These are phyloP conservation scores for Eristalis arbustorum DNA, from an alignment of 2,888 invertebrate genomes.

Conservation along the genomic window DNA sequence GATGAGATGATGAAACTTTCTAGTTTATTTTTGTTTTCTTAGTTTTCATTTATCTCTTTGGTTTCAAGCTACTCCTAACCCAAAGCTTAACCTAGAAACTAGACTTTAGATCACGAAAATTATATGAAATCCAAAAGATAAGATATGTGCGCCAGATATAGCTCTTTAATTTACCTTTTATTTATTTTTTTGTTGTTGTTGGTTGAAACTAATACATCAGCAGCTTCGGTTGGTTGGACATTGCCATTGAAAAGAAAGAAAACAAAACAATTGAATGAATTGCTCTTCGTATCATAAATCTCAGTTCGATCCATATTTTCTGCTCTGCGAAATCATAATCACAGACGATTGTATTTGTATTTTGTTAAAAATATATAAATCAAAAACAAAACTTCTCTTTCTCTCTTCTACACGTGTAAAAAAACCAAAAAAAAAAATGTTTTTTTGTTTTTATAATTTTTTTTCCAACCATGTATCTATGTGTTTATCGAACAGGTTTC, in stretches of 20 bases:
- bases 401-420: constrained; percentile 44
- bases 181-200: neutral
- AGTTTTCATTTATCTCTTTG: constrained; percentile 31
- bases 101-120: constrained; percentile 21
- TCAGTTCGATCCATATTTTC: constrained; percentile 70
- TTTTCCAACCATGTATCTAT: constrained; percentile 70
- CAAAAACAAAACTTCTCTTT: constrained; percentile 17
- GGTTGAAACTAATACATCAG: constrained; percentile 1
- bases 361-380: constrained; percentile 1
- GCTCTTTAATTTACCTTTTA: neutral
- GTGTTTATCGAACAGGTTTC: constrained; percentile 86
- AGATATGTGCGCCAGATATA: neutral
- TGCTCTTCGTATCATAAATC: constrained; percentile 6
- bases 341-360: constrained; percentile 44
- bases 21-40: constrained; percentile 49
- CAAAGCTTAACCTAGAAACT: constrained; percentile 35
- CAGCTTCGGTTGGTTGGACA: constrained; percentile 67
- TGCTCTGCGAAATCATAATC: constrained; percentile 57
- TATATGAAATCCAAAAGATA: neutral
- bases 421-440: constrained; percentile 32
- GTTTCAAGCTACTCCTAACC: constrained; percentile 49
- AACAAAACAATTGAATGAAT: constrained; percentile 18
- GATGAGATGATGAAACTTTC: constrained; percentile 34
- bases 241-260: constrained; percentile 30
- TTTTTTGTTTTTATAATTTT: constrained; percentile 34